A percentile compares a stretch with the other conserved stretches of the same genome.
These are phyloP conservation scores for Tromatobia lineatoria DNA, from an alignment of 2,888 invertebrate species.

Conservation along the genomic window DNA sequence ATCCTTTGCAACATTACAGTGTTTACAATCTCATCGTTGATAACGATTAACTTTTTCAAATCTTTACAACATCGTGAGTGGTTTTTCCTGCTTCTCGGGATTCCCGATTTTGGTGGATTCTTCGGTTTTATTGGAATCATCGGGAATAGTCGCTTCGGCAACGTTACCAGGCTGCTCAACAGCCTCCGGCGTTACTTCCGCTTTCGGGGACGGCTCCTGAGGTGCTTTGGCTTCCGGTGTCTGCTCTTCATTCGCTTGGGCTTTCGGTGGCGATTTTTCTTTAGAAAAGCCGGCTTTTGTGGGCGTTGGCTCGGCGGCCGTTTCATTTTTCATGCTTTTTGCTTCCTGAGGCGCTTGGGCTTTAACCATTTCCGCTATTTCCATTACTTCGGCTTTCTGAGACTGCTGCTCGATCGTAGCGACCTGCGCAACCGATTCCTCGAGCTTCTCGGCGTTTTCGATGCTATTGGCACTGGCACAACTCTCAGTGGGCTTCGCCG, in stretches of 20 bases:
- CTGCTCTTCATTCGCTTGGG: slow-evolving; percentile 16
- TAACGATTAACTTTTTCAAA: slow-evolving; percentile 6
- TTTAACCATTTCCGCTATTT: background rate
- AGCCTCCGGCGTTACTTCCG: slow-evolving; percentile 22
- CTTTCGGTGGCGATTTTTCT: background rate
- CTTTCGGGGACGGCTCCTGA: slow-evolving; percentile 17
- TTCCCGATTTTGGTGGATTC: slow-evolving; percentile 40
- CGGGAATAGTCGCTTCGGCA: slow-evolving; percentile 5
- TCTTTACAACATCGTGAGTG: slow-evolving; percentile 60
- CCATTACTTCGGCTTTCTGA: slow-evolving; percentile 12
- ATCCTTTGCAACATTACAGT: slow-evolving; percentile 51
- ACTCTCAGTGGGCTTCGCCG: slow-evolving; percentile 23
- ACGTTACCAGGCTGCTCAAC: slow-evolving; percentile 5
- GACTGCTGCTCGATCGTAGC: slow-evolving; percentile 52
- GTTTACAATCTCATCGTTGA: slow-evolving; percentile 58
- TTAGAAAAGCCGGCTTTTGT: slow-evolving; percentile 14
- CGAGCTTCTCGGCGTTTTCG: slow-evolving; percentile 20
- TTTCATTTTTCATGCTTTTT: slow-evolving; percentile 1
- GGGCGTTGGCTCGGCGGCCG: background rate
- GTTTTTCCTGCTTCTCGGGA: slow-evolving; percentile 50
- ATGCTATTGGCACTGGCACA: background rate
- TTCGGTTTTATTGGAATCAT: slow-evolving; percentile 40
- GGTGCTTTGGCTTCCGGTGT: slow-evolving; percentile 2
- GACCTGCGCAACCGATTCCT: slow-evolving; percentile 27
- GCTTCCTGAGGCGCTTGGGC: background rate